These are phyloP conservation scores for Suricata suricatta DNA, from an alignment of 2,113 vertebrate species.

Conservation along the genomic window DNA sequence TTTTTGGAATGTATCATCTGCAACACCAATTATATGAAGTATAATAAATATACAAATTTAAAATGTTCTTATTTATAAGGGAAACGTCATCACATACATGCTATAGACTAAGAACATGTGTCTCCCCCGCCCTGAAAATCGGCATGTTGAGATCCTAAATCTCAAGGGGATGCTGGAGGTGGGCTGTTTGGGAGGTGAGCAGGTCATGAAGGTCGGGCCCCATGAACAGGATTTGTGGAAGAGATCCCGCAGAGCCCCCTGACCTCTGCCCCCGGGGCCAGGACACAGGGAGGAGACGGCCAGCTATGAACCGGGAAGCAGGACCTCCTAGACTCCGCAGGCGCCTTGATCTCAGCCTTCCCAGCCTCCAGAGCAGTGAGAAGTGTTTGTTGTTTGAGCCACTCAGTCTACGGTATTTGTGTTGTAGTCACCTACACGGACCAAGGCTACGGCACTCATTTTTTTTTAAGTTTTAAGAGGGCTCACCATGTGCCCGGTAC, in stretches of 20 bases:
- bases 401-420: too few relatives aligned
- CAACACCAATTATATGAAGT: neutral
- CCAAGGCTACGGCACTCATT: neutral
- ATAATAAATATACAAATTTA: neutral
- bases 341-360: neutral
- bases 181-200: neutral
- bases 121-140: too few relatives aligned
- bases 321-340: neutral
- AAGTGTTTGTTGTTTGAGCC: neutral
- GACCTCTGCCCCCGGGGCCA: neutral
- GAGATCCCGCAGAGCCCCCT: too few relatives aligned
- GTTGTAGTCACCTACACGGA: fast-evolving
- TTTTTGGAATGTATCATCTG: neutral
- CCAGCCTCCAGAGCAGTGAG: neutral
- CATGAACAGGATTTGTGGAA: neutral
- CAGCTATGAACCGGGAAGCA: neutral
- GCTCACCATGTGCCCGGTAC: fast-evolving
- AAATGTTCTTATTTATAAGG: neutral
- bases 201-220: neutral
- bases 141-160: neutral
- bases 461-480: neutral
- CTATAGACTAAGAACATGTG: neutral
- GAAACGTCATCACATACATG: neutral
- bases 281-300: neutral
- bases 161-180: neutral